Conservation (phyloP, 2,797 vertebrate species). For the Anabas testudineus region DNA sequence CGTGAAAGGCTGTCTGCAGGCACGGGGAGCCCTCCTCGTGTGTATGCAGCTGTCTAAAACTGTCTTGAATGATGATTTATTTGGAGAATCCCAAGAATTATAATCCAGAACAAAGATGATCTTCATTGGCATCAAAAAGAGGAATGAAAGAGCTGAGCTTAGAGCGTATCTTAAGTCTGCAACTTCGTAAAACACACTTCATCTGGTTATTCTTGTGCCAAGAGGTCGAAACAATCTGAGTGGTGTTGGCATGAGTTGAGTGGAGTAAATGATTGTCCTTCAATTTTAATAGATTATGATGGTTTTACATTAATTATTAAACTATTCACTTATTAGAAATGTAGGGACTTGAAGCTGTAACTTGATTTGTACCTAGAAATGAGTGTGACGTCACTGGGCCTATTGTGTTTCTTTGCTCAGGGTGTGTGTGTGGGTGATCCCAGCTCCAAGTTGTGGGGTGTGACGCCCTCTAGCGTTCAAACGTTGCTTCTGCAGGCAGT, state of each 20-base stretch:
- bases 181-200: conserved; percentile 77
- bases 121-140: conserved; percentile 92
- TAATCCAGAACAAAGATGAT: conserved; percentile 92
- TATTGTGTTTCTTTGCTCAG: neutral
- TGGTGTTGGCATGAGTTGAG: no score
- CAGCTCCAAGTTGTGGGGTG: conserved; percentile 38
- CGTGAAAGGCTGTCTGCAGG: no score
- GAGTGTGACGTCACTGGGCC: neutral
- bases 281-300: conserved; percentile 70
- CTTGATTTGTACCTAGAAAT: neutral
- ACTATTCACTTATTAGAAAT: conserved; percentile 46
- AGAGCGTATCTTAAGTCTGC: conserved; percentile 89
- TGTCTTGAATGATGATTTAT: no score
- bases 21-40: no score
- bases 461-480: conserved; percentile 64
- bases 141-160: no score
- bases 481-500: conserved; percentile 19
- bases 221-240: no score
- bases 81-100: no score
- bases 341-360: conserved; percentile 32
- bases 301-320: conserved; percentile 70
- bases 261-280: conserved; percentile 60
- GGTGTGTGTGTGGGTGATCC: neutral
- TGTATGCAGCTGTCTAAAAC: no score
- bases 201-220: conserved; percentile 1